Evolutionary conservation across 2,113 vertebrate genomes (phyloP).

Genomic region (Sinocyclocheilus maitianheensis): DNA sequence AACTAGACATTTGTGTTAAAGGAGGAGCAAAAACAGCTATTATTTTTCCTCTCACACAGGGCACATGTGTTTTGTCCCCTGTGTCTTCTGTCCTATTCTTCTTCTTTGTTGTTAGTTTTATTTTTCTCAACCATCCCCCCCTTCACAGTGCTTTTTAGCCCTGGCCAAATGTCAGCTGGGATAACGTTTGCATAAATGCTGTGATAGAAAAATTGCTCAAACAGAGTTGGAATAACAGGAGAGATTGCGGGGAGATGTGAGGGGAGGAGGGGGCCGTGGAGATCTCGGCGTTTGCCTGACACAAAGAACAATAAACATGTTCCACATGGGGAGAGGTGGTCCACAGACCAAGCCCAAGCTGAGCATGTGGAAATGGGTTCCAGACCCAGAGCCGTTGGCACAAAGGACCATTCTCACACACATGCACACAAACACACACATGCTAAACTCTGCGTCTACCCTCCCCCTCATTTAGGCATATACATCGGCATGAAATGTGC

Average conservation of each 20-base stretch:
- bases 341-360: constrained; percentile 56
- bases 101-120: constrained; percentile 39
- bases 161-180: constrained; percentile 48
- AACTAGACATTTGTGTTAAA: background rate
- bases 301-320: constrained; percentile 68
- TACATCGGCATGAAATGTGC: constrained; percentile 13
- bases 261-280: constrained; percentile 27
- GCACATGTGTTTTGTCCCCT: constrained; percentile 16
- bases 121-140: constrained; percentile 1
- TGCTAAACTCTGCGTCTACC: background rate
- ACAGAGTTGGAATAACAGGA: constrained; percentile 63
- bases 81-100: background rate
- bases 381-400: constrained; percentile 54
- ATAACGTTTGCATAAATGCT: constrained; percentile 64
- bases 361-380: constrained; percentile 60
- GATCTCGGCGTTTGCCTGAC: constrained; percentile 61
- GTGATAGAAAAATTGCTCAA: constrained; percentile 63
- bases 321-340: constrained; percentile 62
- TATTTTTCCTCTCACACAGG: constrained; percentile 26
- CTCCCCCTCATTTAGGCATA: constrained; percentile 42
- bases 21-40: background rate
- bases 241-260: constrained; percentile 50
- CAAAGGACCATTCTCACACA: constrained; percentile 60
- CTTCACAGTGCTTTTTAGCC: background rate
- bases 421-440: constrained; percentile 8